These are phyloP conservation scores for Lytechinus variegatus DNA, from an alignment of 35 echinoderm and acorn worm genomes.

Conservation along the genomic window DNA sequence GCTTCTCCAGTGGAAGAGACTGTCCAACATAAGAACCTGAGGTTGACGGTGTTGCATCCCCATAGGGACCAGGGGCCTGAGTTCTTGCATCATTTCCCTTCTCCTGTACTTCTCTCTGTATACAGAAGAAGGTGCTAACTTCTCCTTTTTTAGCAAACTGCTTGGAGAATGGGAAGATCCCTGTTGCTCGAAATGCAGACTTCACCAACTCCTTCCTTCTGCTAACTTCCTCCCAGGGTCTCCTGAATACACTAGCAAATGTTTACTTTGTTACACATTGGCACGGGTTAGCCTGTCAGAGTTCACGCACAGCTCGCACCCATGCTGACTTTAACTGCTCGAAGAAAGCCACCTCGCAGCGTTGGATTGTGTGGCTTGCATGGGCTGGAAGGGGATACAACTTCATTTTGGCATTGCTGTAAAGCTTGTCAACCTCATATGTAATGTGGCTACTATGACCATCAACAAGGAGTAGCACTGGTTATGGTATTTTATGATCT, in stretches of 20 bases:
- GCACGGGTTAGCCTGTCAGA: not conserved
- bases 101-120: not conserved
- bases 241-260: not conserved
- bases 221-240: not conserved
- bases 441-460: not conserved
- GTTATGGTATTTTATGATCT: not conserved
- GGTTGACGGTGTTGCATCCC: no score
- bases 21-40: no score
- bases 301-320: not conserved
- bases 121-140: not conserved
- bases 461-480: not conserved
- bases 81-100: no score
- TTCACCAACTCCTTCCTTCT: not conserved
- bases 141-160: not conserved
- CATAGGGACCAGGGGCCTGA: no score
- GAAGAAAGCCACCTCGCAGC: constrained; percentile 22
- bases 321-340: not conserved
- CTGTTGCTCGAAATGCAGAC: not conserved
- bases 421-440: not conserved
- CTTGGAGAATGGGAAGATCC: constrained; percentile 2
- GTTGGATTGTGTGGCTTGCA: constrained; percentile 34
- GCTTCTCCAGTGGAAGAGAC: no score
- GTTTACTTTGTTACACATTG: not conserved
- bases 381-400: constrained; percentile 16
- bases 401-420: not conserved